Conservation (phyloP, 2,113 vertebrate genomes). For the Limnothrissa miodon region DNA sequence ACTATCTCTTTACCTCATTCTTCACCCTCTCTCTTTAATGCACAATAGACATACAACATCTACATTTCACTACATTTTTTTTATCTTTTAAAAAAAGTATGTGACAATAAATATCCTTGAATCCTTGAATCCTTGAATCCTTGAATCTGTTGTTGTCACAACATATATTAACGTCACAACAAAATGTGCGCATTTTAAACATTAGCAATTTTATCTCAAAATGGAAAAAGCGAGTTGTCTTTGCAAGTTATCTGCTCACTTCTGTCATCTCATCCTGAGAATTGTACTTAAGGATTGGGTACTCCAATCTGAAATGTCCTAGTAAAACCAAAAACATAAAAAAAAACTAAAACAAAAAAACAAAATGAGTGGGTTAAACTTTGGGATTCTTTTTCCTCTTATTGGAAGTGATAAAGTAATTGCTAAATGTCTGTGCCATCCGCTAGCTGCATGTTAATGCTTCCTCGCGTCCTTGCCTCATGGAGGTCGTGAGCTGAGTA, state of each 20-base stretch:
- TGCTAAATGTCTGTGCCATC: not conserved
- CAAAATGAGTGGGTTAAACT: not conserved
- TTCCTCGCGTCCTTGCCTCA: conserved; percentile 26
- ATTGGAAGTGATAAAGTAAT: conserved; percentile 4
- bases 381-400: not conserved
- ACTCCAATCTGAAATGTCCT: not conserved
- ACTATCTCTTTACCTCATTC: no score
- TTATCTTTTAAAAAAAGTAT: no score
- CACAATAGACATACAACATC: no score
- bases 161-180: not conserved
- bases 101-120: no score
- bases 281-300: not conserved
- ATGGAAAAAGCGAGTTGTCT: not conserved
- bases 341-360: not conserved
- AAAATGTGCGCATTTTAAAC: not conserved
- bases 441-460: not conserved
- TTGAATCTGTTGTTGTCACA: no score
- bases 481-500: conserved; percentile 36
- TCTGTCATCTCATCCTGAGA: not conserved
- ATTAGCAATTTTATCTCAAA: not conserved
- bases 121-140: no score
- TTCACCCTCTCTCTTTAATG: no score
- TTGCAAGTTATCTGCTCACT: not conserved
- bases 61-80: no score
- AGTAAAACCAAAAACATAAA: no score